phyloP scores from a whole-genome alignment of 2,888 invertebrate genomes.

The Drosophila mimica region DNA sequence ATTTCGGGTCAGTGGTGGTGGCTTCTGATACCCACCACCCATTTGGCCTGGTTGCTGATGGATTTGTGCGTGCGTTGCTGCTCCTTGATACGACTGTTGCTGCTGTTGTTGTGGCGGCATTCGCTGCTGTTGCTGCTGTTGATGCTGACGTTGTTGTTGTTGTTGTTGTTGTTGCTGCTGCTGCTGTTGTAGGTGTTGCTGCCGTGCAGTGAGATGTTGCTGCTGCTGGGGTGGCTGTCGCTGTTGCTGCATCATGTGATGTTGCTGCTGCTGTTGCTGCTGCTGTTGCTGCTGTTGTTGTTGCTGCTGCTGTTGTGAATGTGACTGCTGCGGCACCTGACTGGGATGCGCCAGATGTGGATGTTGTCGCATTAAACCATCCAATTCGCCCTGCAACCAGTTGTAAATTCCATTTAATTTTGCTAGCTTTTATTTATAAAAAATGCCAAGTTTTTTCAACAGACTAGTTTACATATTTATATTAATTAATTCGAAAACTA shows the following conservation, averaged over 20 bases:
- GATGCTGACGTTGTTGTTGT: slow-evolving; percentile 40
- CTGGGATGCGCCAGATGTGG: slow-evolving; percentile 90
- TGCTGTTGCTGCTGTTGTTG: slow-evolving; percentile 87
- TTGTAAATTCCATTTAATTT: too few relatives aligned
- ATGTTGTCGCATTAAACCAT: slow-evolving; percentile 92
- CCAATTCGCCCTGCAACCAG: slow-evolving; percentile 88
- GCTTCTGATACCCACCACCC: slow-evolving; percentile 71
- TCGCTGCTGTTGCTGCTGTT: slow-evolving; percentile 49
- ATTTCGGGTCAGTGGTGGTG: slow-evolving; percentile 81
- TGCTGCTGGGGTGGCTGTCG: slow-evolving; percentile 87
- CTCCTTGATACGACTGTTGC: slow-evolving; percentile 42
- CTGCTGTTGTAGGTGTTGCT: slow-evolving; percentile 62
- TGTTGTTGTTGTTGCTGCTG: slow-evolving; percentile 46
- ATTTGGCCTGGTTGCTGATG: slow-evolving; percentile 40
- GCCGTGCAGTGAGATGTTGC: slow-evolving; percentile 69
- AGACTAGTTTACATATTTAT: not conserved
- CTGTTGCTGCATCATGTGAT: slow-evolving; percentile 83
- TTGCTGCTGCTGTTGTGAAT: slow-evolving; percentile 81
- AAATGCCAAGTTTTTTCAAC: too few relatives aligned
- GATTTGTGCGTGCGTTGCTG: slow-evolving; percentile 50
- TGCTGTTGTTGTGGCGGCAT: slow-evolving; percentile 46
- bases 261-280: slow-evolving; percentile 82
- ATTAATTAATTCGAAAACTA: not conserved
- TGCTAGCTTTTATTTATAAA: too few relatives aligned
- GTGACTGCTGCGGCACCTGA: slow-evolving; percentile 85